Conservation (phyloP, 2,113 vertebrate species). For the Plecturocebus donacophilus region DNA sequence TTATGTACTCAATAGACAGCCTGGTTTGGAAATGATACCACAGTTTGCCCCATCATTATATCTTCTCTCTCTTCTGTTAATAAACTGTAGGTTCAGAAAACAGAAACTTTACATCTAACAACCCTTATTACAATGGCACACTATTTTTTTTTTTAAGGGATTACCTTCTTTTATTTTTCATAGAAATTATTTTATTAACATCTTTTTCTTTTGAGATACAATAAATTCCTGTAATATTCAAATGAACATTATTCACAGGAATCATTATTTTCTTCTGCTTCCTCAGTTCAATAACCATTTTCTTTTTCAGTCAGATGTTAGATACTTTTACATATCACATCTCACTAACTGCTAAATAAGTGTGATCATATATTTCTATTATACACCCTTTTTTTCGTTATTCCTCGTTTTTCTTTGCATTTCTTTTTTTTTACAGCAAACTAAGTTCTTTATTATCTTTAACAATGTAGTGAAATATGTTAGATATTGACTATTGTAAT, state of each 20-base stretch:
- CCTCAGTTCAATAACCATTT: neutral
- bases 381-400: neutral
- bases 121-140: neutral
- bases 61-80: neutral
- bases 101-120: neutral
- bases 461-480: neutral
- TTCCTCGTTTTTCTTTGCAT: neutral
- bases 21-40: neutral
- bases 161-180: constrained; percentile 14
- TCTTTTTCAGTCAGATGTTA: neutral
- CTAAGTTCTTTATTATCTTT: neutral
- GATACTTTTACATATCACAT: neutral
- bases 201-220: constrained; percentile 2
- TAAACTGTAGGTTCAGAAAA: neutral
- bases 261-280: constrained; percentile 17
- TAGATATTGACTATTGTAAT: neutral
- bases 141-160: neutral
- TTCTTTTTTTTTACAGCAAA: constrained; percentile 24
- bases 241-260: neutral
- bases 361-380: neutral
- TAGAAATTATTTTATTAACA: neutral
- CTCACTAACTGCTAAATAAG: neutral
- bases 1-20: neutral
- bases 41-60: neutral
- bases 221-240: neutral